A percentile compares a stretch with the other conserved stretches of the same genome.
Evolutionary conservation across 2,888 invertebrate genomes (phyloP).

Genomic region (Dryobotodes eremita): DNA sequence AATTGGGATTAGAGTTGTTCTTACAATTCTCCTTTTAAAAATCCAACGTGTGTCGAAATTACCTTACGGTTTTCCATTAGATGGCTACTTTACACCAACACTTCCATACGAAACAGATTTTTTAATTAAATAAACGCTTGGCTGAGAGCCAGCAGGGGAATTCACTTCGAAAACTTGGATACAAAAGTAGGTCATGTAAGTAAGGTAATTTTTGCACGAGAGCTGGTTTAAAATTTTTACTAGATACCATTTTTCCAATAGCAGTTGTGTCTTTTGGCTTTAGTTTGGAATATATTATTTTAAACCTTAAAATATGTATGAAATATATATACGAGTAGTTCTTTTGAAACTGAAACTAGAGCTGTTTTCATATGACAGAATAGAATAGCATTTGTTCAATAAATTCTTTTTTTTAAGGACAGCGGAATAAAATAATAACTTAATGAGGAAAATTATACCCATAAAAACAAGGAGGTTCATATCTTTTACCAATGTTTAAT

Average conservation of each 20-base stretch:
- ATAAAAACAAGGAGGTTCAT: not conserved
- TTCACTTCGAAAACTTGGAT: slow-evolving; percentile 65
- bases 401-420: too few relatives aligned
- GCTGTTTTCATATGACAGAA: not conserved
- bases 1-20: not conserved
- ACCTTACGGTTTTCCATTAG: slow-evolving; percentile 30
- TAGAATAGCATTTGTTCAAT: not conserved
- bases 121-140: slow-evolving; percentile 69
- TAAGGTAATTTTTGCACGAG: slow-evolving; percentile 62
- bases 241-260: slow-evolving; percentile 56
- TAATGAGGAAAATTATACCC: not conserved
- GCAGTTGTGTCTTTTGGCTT: slow-evolving; percentile 31
- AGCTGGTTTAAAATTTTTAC: slow-evolving; percentile 57
- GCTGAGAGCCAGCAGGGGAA: slow-evolving; percentile 61
- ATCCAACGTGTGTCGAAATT: slow-evolving; percentile 29
- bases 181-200: slow-evolving; percentile 68
- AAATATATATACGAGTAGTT: not conserved
- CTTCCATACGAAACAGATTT: slow-evolving; percentile 63
- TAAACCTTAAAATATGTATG: not conserved
- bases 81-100: slow-evolving; percentile 53
- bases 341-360: not conserved
- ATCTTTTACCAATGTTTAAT: not conserved
- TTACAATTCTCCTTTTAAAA: not conserved
- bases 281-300: slow-evolving; percentile 25
- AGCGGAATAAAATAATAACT: not conserved